Conservation (phyloP, 2,113 vertebrate genomes). For the Sinocyclocheilus anophthalmus region DNA sequence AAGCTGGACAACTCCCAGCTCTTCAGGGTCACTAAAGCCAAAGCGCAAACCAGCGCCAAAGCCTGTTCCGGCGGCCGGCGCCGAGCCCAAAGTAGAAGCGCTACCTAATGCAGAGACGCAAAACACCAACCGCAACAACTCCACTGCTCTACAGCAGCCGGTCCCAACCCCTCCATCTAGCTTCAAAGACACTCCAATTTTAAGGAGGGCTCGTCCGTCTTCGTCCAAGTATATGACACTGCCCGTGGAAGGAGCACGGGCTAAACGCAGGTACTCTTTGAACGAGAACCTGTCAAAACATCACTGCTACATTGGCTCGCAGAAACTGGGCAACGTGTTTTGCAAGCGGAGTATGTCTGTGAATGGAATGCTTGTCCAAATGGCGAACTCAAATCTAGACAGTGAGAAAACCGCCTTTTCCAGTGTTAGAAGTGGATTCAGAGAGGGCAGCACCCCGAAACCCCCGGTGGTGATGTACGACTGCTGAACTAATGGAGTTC, state of each 20-base stretch:
- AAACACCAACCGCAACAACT: conserved; percentile 97
- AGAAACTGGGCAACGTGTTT: conserved; percentile 67
- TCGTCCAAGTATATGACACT: conserved; percentile 85
- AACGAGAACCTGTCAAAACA: conserved; percentile 79
- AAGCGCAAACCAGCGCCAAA: conserved; percentile 87
- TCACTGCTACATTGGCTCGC: conserved; percentile 69
- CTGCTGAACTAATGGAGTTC: conserved; percentile 16
- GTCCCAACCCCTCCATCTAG: conserved; percentile 56
- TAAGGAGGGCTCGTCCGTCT: conserved; percentile 80
- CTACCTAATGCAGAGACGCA: conserved; percentile 79
- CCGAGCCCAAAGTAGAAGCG: conserved; percentile 72
- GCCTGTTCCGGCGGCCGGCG: conserved; percentile 50
- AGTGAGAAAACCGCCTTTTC: conserved; percentile 79
- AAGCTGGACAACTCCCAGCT: conserved; percentile 77
- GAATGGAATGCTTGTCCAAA: conserved; percentile 83
- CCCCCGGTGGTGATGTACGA: too few relatives aligned
- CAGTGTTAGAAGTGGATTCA: conserved; percentile 91
- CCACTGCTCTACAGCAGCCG: conserved; percentile 83
- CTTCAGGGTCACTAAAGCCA: conserved; percentile 81
- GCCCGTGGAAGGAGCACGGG: conserved; percentile 77
- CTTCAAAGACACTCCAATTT: conserved; percentile 74
- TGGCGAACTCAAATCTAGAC: conserved; percentile 68
- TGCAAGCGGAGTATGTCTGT: conserved; percentile 90
- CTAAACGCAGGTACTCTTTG: conserved; percentile 86
- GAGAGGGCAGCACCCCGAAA: too few relatives aligned